Base-by-base conservation (phyloP, 2,888 invertebrate species). In the Drosophila niveifrons region DNA sequence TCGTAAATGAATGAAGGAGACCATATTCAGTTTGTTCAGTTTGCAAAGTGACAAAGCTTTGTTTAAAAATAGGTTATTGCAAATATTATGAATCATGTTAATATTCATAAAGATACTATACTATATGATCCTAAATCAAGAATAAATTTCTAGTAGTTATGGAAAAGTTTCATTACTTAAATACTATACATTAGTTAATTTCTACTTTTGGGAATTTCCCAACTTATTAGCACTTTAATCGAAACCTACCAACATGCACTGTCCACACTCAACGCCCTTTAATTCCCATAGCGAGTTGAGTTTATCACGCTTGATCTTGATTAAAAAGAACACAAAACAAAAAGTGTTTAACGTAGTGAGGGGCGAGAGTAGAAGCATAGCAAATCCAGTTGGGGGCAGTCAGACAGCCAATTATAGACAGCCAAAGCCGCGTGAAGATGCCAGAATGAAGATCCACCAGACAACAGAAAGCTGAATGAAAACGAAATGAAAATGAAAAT, bases 351-450 rank as follows among this genome's bases (percentile, higher is more conserved):
- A 2, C 1, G 29, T 17, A 13, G 46, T 3, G 50, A 28, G 43
- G 23, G 48, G 46, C 41, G 29, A 29, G 15, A 18, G 41, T 29
- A 46, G 69, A 65, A 59, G 63, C 66, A 48, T 59, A n/a, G 78
- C 55, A 58, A 76, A 75, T 75, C 47, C 76, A 72, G 67, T 65
- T 56, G 61, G 64, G 53, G 44, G 53, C 65, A 78, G 77, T 74
- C 82, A 78, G 85, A 80, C 80, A 72, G 73, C 82, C 88, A 84
- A 84, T 84, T 84, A 84, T 84, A 84, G 82, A 81, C 87, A 83
- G 82, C 41, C 82, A 83, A 75, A 86, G 83, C 66, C 80, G 78
- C 87, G 72, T 84, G 78, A 86, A 83, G 87, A 83, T 86, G 85
- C 73, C 80, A 74, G 72, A 64, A 64, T 70, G 70, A 61, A 80